phyloP scores from a whole-genome alignment of 2,113 vertebrate genomes.

The Dipodomys spectabilis region DNA sequence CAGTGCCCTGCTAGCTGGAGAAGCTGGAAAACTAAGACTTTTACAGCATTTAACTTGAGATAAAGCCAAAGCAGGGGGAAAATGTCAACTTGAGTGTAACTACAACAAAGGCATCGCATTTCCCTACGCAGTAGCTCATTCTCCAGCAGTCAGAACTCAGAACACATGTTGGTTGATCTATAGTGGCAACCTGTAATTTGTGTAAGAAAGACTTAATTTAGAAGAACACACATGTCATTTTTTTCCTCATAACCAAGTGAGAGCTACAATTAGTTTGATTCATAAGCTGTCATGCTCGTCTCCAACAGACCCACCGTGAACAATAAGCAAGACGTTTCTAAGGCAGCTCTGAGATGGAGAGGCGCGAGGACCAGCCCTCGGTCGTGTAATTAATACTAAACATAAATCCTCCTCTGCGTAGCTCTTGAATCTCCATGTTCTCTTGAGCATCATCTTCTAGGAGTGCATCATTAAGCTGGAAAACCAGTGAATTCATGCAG shows the following conservation, averaged over 20 bases:
- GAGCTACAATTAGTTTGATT: constrained; percentile 81
- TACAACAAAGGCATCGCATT: constrained; percentile 73
- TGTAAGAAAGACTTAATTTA: constrained; percentile 80
- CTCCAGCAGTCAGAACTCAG: constrained; percentile 73
- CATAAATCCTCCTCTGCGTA: constrained; percentile 65
- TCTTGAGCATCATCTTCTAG: background rate
- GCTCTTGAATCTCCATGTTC: background rate
- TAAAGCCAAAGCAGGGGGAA: background rate
- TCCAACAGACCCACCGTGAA: background rate
- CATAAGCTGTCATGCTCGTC: constrained; percentile 73
- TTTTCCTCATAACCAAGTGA: constrained; percentile 75
- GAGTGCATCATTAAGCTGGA: background rate
- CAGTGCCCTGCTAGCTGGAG: background rate
- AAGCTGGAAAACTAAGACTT: background rate
- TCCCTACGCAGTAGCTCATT: constrained; percentile 59
- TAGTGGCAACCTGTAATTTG: constrained; percentile 74
- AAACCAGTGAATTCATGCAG: background rate
- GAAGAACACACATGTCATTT: constrained; percentile 79
- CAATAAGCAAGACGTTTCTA: constrained; percentile 12
- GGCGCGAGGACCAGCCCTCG: constrained; percentile 40
- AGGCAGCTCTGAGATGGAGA: constrained; percentile 51
- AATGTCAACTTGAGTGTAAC: constrained; percentile 41
- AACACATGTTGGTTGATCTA: constrained; percentile 72
- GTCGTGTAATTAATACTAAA: constrained; percentile 78
- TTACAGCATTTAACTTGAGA: constrained; percentile 54